Percentiles rank a stretch among this genome's conserved stretches.
phyloP scores from a whole-genome alignment of 2,888 invertebrate genomes.

The Imbricaverruca yamaguchii region DNA sequence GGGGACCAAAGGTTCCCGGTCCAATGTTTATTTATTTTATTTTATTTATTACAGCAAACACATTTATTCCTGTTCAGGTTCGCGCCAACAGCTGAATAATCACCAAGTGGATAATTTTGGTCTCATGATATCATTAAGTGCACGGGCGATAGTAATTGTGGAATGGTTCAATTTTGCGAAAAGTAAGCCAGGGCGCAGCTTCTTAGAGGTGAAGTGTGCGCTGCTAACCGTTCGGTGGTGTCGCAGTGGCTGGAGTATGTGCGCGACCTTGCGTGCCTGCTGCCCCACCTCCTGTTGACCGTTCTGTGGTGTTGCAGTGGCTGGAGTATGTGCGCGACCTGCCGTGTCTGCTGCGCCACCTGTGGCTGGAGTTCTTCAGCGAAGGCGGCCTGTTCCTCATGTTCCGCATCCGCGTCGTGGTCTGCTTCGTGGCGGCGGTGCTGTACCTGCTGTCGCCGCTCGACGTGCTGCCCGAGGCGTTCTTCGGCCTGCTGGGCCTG shows the following conservation, averaged over 20 bases:
- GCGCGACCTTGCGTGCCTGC: conserved; percentile 46
- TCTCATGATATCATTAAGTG: no score
- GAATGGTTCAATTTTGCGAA: no score
- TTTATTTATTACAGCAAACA: no score
- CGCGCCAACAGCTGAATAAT: no score
- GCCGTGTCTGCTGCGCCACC: conserved; percentile 47
- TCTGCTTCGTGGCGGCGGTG: conserved; percentile 44
- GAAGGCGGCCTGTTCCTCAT: conserved; percentile 45
- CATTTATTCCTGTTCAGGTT: no score
- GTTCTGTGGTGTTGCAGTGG: conserved; percentile 38
- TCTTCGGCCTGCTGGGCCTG: conserved; percentile 49
- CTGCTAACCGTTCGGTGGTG: neutral
- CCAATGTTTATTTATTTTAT: no score
- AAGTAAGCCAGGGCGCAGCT: no score
- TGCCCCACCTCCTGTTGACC: conserved; percentile 42
- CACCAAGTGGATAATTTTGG: no score
- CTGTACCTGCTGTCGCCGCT: conserved; percentile 48
- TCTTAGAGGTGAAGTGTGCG: no score
- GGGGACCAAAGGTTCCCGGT: no score
- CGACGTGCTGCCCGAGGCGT: conserved; percentile 49
- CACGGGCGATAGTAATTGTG: no score
- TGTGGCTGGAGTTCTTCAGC: conserved; percentile 46
- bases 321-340: conserved; percentile 46
- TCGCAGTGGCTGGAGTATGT: conserved; percentile 45
- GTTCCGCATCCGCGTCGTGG: conserved; percentile 45